A percentile compares a stretch with the other conserved stretches of the same genome.
Evolutionary conservation across 2,888 invertebrate species (phyloP).

Genomic region (Agapostemon virescens): DNA sequence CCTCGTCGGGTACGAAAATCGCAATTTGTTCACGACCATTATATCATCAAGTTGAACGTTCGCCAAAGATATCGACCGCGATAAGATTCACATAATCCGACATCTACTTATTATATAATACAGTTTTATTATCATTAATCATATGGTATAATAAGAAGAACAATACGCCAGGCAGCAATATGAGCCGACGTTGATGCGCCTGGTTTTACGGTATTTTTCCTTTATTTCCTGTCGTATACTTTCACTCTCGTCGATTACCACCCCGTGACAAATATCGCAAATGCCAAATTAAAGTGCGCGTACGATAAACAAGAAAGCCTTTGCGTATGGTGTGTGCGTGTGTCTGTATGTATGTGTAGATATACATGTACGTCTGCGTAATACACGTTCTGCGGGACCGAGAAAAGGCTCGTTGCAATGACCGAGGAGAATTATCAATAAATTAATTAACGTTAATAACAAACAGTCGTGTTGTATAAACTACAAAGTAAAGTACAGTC

Average conservation of each 20-base stretch:
- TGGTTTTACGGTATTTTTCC: conserved; percentile 47
- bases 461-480: conserved; percentile 77
- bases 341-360: conserved; percentile 23
- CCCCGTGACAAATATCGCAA: conserved; percentile 47
- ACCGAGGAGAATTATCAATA: conserved; percentile 67
- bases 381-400: conserved; percentile 38
- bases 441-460: conserved; percentile 76
- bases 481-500: conserved; percentile 77
- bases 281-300: conserved; percentile 58
- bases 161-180: conserved; percentile 73
- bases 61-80: conserved; percentile 26
- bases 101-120: conserved; percentile 68
- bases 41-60: conserved; percentile 31
- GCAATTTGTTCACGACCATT: conserved; percentile 17
- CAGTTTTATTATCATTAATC: conserved; percentile 71
- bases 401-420: conserved; percentile 45
- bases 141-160: conserved; percentile 73
- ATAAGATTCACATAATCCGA: conserved; percentile 45
- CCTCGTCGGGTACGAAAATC: conserved; percentile 8
- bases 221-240: conserved; percentile 37
- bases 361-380: conserved; percentile 25
- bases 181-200: conserved; percentile 72
- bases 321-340: conserved; percentile 26
- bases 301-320: conserved; percentile 42
- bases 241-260: conserved; percentile 59